These are phyloP conservation scores for Meganola albula DNA, from an alignment of 2,888 invertebrate genomes.

Conservation along the genomic window DNA sequence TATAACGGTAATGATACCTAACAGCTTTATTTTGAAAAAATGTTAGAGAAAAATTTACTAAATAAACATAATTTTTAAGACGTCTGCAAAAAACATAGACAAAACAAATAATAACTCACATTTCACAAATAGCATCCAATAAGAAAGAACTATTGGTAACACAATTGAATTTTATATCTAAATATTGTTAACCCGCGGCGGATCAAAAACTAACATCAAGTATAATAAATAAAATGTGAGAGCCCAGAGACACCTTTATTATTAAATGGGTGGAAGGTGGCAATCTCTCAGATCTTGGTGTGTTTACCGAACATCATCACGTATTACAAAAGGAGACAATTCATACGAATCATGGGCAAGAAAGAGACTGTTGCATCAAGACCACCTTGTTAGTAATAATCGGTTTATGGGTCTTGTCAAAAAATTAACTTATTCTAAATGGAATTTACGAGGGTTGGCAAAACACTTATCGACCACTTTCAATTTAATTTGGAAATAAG, in stretches of 20 bases:
- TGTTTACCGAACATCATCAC: constrained; percentile 52
- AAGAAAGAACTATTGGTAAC: constrained; percentile 16
- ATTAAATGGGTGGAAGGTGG: constrained; percentile 48
- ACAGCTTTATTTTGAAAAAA: no score
- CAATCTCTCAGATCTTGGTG: constrained; percentile 45
- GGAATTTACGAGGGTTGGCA: constrained; percentile 33
- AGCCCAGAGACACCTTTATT: constrained; percentile 40
- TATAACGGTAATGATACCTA: no score
- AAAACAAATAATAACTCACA: no score
- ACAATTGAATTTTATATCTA: constrained; percentile 26
- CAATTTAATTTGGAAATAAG: no score
- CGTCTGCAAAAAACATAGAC: no score
- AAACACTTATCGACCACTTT: constrained; percentile 5
- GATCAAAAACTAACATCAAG: constrained; percentile 38
- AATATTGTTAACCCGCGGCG: constrained; percentile 31
- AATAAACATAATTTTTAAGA: no score
- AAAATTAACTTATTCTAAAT: constrained; percentile 63
- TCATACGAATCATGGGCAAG: constrained; percentile 40
- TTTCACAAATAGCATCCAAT: constrained; percentile 16
- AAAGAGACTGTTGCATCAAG: constrained; percentile 40
- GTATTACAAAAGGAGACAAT: constrained; percentile 47
- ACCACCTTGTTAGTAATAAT: constrained; percentile 72
- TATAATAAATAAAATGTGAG: constrained; percentile 42
- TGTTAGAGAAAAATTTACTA: no score
- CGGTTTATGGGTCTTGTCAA: constrained; percentile 63